A percentile compares a stretch with the other conserved stretches of the same genome.
Conservation (phyloP, 2,888 invertebrate genomes). For the Zaprionus bogoriensis region DNA sequence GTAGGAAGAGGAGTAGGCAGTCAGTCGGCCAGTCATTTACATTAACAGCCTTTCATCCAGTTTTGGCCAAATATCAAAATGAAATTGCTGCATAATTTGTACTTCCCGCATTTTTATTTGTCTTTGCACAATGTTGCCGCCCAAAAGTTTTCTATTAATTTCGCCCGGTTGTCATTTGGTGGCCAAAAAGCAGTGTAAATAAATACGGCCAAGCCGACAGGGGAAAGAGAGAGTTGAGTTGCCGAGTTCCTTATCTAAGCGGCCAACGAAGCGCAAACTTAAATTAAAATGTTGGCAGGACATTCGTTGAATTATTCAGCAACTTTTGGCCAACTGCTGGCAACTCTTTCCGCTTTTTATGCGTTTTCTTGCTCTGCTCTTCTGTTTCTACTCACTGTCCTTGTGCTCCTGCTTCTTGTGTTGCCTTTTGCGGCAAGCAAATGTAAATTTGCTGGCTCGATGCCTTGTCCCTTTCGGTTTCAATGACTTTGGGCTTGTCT, state of each 20-base stretch:
- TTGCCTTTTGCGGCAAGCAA: slow-evolving; percentile 50
- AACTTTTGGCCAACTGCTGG: slow-evolving; percentile 59
- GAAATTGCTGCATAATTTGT: slow-evolving; percentile 79
- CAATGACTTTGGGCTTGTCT: slow-evolving; percentile 31
- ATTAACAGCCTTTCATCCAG: slow-evolving; percentile 76
- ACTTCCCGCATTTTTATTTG: slow-evolving; percentile 59
- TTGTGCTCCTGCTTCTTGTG: slow-evolving; percentile 29
- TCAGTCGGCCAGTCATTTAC: slow-evolving; percentile 71
- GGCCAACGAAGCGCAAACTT: slow-evolving; percentile 74
- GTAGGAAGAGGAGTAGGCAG: too few relatives aligned
- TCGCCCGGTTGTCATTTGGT: slow-evolving; percentile 63
- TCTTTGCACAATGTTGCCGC: slow-evolving; percentile 31
- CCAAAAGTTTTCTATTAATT: slow-evolving; percentile 73
- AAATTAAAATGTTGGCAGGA: slow-evolving; percentile 79
- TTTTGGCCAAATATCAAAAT: slow-evolving; percentile 71
- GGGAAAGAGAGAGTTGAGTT: too few relatives aligned
- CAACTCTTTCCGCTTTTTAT: slow-evolving; percentile 56
- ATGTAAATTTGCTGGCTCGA: slow-evolving; percentile 46
- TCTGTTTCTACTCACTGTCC: too few relatives aligned
- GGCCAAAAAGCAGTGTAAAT: slow-evolving; percentile 71
- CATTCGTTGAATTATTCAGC: slow-evolving; percentile 79
- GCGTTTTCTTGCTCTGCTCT: neutral
- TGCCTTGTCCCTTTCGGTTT: slow-evolving; percentile 21
- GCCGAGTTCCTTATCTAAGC: slow-evolving; percentile 68
- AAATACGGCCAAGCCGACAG: slow-evolving; percentile 49